A percentile compares a stretch with the other conserved stretches of the same genome.
These are phyloP conservation scores for Raja brachyura DNA, from an alignment of 2,113 vertebrate genomes.

Conservation along the genomic window DNA sequence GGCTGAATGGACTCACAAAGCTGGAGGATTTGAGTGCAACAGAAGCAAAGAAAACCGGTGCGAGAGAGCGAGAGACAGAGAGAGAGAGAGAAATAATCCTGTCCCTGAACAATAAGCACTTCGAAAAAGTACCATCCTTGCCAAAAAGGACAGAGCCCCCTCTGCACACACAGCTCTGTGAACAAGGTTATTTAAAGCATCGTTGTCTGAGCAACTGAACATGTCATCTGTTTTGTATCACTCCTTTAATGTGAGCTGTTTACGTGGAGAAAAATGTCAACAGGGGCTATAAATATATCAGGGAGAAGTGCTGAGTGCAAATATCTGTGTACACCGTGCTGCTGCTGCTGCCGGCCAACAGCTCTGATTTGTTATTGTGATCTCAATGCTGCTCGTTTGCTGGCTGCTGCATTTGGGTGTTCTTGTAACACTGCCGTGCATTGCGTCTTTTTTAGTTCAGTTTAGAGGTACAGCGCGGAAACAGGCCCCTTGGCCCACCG, in stretches of 20 bases:
- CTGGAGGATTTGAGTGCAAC: neutral
- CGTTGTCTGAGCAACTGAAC: neutral
- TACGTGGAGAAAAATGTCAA: slow-evolving; percentile 30
- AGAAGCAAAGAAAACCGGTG: neutral
- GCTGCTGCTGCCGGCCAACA: neutral
- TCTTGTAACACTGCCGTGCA: neutral
- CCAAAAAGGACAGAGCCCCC: neutral
- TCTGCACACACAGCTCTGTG: neutral
- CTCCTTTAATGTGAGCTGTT: neutral
- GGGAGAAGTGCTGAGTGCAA: slow-evolving; percentile 31
- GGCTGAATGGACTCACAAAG: neutral
- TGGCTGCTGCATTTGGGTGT: neutral
- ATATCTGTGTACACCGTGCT: neutral
- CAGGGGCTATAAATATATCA: slow-evolving; percentile 30
- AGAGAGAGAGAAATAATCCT: neutral
- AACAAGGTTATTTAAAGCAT: neutral
- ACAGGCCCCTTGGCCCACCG: no score
- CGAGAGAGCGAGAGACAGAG: no score
- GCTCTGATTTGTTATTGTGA: slow-evolving; percentile 18
- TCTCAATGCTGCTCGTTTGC: neutral
- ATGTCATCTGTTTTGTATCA: slow-evolving; percentile 32
- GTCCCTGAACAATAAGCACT: neutral
- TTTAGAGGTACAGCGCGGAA: no score
- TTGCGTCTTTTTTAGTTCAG: neutral
- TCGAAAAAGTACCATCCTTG: neutral